Conservation (phyloP, 2,797 vertebrate genomes). For the Melanotaenia trifasciata region DNA sequence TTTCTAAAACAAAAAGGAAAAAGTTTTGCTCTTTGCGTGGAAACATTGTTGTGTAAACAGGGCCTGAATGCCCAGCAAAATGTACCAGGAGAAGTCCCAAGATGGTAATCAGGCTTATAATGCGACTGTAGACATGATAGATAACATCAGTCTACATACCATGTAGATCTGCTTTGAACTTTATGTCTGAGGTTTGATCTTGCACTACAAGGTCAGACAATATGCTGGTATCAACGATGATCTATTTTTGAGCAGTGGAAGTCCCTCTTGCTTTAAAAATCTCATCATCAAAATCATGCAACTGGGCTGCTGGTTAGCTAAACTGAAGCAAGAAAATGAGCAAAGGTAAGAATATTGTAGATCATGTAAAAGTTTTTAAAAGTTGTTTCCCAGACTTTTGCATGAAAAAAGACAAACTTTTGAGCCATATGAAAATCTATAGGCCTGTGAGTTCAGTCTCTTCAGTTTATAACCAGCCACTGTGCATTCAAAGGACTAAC, state of each 20-base stretch:
- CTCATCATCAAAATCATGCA: neutral
- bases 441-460: neutral
- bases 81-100: slow-evolving; percentile 8
- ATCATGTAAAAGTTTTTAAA: slow-evolving; percentile 3
- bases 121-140: slow-evolving; percentile 45
- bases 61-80: neutral
- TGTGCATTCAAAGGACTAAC: slow-evolving; percentile 29
- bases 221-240: slow-evolving; percentile 46
- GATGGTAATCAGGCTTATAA: slow-evolving; percentile 30
- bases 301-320: neutral
- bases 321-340: neutral
- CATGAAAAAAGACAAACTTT: slow-evolving; percentile 1
- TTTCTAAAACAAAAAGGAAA: no score
- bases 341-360: neutral
- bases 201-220: neutral
- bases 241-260: neutral
- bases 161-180: slow-evolving; percentile 43
- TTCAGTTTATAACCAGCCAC: slow-evolving; percentile 38
- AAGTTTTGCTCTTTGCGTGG: no score
- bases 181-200: slow-evolving; percentile 26
- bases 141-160: slow-evolving; percentile 54
- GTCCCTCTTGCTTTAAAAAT: neutral
- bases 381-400: neutral
- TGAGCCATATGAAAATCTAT: neutral
- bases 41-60: no score